A percentile compares a stretch with the other conserved stretches of the same genome.
phyloP scores from a whole-genome alignment of 2,888 invertebrate species.

The Drepana falcataria region DNA sequence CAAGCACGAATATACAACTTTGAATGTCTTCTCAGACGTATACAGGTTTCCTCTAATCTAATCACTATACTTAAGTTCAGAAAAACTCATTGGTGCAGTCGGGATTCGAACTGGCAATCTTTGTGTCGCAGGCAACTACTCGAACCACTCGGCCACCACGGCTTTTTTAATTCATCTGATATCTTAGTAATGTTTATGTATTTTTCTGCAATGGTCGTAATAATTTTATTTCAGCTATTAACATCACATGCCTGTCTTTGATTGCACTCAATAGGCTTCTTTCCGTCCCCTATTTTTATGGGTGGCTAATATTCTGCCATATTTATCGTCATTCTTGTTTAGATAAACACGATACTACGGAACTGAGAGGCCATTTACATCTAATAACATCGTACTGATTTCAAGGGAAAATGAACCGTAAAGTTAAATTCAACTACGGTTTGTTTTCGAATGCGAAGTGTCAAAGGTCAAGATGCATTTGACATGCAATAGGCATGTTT shows the following conservation, averaged over 20 bases:
- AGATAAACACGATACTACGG: slow-evolving; percentile 6
- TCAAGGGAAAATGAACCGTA: background rate
- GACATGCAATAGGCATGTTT: slow-evolving; percentile 28
- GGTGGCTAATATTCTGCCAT: background rate
- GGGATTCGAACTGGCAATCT: no score
- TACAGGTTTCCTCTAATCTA: no score
- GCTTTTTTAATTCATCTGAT: no score
- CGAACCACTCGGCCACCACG: no score
- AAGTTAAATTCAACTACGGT: background rate
- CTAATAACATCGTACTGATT: slow-evolving; percentile 1
- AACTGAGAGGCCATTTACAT: slow-evolving; percentile 3
- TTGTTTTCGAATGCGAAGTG: background rate
- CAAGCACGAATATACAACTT: no score
- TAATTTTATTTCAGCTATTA: no score
- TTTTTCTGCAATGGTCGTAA: no score
- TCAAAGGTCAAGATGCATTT: slow-evolving; percentile 32
- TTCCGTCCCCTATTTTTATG: background rate
- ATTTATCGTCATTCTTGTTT: slow-evolving; percentile 3
- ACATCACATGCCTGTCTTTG: background rate
- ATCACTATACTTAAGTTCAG: no score
- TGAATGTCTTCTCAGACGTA: no score
- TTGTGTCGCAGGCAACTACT: no score
- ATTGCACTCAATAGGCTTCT: background rate
- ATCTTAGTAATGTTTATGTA: no score
- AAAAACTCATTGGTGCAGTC: no score